Base-by-base conservation (phyloP, 2,797 vertebrate species). In the Neoniphon sammara region DNA sequence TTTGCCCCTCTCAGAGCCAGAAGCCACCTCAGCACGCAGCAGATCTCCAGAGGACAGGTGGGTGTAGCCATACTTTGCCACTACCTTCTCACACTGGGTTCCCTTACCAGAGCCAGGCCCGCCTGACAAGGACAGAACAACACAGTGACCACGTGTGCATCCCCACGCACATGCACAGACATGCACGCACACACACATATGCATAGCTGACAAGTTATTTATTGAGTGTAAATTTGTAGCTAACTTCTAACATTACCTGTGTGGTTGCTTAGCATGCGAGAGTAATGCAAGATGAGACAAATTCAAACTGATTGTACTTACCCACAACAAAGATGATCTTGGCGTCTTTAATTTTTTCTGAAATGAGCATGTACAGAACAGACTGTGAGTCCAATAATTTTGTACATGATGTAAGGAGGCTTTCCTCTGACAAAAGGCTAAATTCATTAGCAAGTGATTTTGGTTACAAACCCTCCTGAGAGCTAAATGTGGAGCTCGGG, bases 281-380 rank as follows among this genome's bases (percentile, higher is more conserved):
- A 46, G 44, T 17, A 12, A 12, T 42, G 39, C 11, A 67, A 72
- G 49, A 36, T 50, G 4, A 21, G 5, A 20, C 12, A 59, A 21
- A 20, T 7, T n/a, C 0, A 6, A 0, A n/a, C 2, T 0, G 12
- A 9, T 3, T 27, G 8, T 49, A 97, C 98, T 99, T 91, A 99
- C 98, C 98, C 81, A 99, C 98, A 66, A 99, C 98, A 2, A 99
- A 99, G 94, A 99, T 97, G 94, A 99, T 98, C 92, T 98, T 99
- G 73, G 94, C 91, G 54, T 96, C 92, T 91, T 98, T 99, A 80
- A 99, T 93, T 89, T 99, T 99, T 73, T 98, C 97, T 99, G 93
- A 25, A 90, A 87, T 53, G 7, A 88, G 23, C 6, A 71, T 0
- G 34, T 2, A 70, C 1, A 89, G 18, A 63, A 67, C 0, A 73